Base-by-base conservation (phyloP, 2,797 vertebrate genomes). In the Centroberyx gerrardi region DNA sequence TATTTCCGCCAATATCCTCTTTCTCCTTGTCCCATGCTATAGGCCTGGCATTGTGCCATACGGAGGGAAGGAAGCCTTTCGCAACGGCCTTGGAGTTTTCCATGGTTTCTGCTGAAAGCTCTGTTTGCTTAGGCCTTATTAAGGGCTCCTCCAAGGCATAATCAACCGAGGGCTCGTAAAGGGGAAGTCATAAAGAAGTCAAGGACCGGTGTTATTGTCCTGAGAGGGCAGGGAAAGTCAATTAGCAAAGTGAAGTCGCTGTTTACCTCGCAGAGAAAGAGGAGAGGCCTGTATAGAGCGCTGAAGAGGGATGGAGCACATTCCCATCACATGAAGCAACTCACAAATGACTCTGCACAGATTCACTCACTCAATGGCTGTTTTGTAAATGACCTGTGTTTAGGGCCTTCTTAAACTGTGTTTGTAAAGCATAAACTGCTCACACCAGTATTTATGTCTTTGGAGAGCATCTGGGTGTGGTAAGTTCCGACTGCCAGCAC, bases 111-210 rank as follows among this genome's bases (percentile, higher is more conserved):
- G 71, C 77, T 76, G 83, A 92, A 90, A 88, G 78, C 76, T 56
- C 71, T 88, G 85, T 93, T 93, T 93, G 82, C 87, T 87, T 62
- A 88, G 87, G 81, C 76, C 87, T 90, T 93, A 91, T 91, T 88
- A 93, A 90, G 81, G 82, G 80, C 84, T 78, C 79, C 85, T 88
- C 87, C 83, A 91, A 84, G 84, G 72, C 76, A 78, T 76, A 87
- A 86, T 89, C 90, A 91, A 62, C 72, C 69, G 17, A 74, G 67
- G 78, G 70, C 85, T 85, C 85, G 76, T 87, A 89, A 92, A 91
- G 68, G 73, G 87, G 84, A 93, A 94, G 90, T 88, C 86, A 83
- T 94, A 93, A 93, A 90, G 82, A 81, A 87, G 90, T 85, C 80
- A 74, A 87, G 88, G 87, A 71, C 70, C 67, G 18, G 76, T 65